These are phyloP conservation scores for Catamblyrhynchus diadema DNA, from an alignment of 2,797 vertebrate species.

Conservation along the genomic window DNA sequence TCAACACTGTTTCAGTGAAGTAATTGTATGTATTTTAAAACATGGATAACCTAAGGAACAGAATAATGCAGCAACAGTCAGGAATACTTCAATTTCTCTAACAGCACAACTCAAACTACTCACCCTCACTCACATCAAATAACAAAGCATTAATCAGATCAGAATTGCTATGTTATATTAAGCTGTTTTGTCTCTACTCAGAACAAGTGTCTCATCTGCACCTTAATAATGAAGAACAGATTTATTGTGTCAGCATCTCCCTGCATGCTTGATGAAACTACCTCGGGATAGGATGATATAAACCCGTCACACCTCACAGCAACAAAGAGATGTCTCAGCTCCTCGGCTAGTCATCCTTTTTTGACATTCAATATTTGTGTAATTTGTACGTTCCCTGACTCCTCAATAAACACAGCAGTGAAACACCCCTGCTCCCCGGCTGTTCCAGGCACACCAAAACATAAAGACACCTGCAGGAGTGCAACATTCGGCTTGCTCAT, in stretches of 20 bases:
- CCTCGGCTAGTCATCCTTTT: neutral
- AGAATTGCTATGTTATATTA: accelerated
- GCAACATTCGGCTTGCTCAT: neutral
- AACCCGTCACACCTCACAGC: neutral
- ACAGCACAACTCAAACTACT: neutral
- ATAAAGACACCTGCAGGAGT: neutral
- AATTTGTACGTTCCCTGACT: neutral
- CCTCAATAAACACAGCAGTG: neutral
- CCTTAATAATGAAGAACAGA: neutral
- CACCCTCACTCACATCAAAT: neutral
- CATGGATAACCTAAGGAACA: neutral
- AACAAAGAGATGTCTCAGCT: neutral
- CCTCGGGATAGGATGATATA: accelerated
- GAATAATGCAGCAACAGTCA: neutral
- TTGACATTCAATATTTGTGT: neutral
- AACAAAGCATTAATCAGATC: neutral
- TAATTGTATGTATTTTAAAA: neutral
- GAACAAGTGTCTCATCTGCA: neutral
- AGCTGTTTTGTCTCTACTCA: neutral
- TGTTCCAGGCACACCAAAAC: neutral
- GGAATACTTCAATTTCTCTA: neutral
- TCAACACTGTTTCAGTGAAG: neutral
- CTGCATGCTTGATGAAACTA: neutral
- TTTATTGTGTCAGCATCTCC: neutral
- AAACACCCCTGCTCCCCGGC: neutral